These are phyloP conservation scores for Dryas iulia DNA, from an alignment of 1,140 invertebrate species.

Conservation along the genomic window DNA sequence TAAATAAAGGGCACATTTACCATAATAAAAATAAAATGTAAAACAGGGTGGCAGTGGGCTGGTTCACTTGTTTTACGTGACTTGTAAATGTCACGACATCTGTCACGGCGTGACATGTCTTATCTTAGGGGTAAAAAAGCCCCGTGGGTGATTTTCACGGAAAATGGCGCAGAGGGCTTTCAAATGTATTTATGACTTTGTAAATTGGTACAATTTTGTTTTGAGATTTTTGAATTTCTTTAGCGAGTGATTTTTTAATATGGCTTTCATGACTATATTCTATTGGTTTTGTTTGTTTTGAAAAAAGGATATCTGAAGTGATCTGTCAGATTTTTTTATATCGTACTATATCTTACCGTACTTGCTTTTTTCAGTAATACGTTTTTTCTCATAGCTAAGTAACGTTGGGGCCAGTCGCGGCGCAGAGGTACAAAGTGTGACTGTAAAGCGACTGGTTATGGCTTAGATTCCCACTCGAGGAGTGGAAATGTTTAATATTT, in stretches of 20 bases:
- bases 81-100: constrained; percentile 62
- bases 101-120: constrained; percentile 68
- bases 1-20: neutral
- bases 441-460: too few relatives aligned
- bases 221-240: constrained; percentile 27
- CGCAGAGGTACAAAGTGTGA: too few relatives aligned
- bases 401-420: too few relatives aligned
- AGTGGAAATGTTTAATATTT: too few relatives aligned
- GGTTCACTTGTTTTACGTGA: constrained; percentile 57
- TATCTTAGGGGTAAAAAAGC: constrained; percentile 66
- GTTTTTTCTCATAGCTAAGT: too few relatives aligned
- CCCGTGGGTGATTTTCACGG: constrained; percentile 55
- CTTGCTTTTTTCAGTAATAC: too few relatives aligned
- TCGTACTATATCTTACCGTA: too few relatives aligned
- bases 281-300: too few relatives aligned
- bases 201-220: constrained; percentile 66
- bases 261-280: too few relatives aligned
- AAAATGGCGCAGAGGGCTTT: constrained; percentile 28
- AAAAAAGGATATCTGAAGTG: too few relatives aligned
- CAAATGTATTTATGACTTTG: constrained; percentile 78
- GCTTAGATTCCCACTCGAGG: too few relatives aligned
- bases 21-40: constrained; percentile 18
- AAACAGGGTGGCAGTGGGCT: constrained; percentile 22
- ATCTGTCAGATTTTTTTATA: too few relatives aligned
- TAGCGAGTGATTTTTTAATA: constrained; percentile 28